Evolutionary conservation across 1,140 invertebrate genomes (phyloP), one percentile per base, ranked within the genome.

Genomic region (Pentalonia nigronervosa): DNA sequence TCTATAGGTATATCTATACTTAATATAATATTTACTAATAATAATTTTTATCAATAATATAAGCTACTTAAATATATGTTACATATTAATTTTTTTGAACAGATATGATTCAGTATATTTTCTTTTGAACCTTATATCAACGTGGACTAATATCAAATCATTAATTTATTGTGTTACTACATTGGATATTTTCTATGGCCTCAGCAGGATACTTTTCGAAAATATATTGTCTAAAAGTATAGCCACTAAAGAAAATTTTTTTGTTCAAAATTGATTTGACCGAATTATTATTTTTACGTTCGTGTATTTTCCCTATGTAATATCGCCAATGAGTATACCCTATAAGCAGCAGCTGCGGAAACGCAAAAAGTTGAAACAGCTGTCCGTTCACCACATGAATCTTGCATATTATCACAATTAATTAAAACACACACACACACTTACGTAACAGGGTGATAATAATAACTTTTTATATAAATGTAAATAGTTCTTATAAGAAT

Each of bases 321-420:
- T 8, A 36, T 30, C 20, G 34, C 25, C 47, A 91, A 81, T 91
- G 90, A 34, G 45, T n/a, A n/a, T 50, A 17, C 1, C 14, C 34
- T 50, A 17, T 34, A 17, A 34, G 91, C 81, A 93, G 91, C 67
- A 86, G 91, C 76, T 56, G 41, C 48, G 76, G 86, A 84, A 93
- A 93, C 76, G 91, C 91, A 93, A 93, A 93, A 93, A 93, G 91
- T 93, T 84, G 25, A 93, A 93, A 86, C 91, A 93, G 76, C 91
- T 93, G 91, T 91, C 89, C 34, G 8, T 48, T 25, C 76, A 36
- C 47, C 76, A 84, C 50, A 45, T 53, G 67, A 83, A 93, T 86
- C 91, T 84, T 48, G 50, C 81, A 93, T 93, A 93, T 83, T 91
- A 91, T 91, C 67, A 81, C n/a, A 21, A 93, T 93, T 93, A 93